phyloP scores from a whole-genome alignment of 2,888 invertebrate genomes.

The Mythimna ferrago region DNA sequence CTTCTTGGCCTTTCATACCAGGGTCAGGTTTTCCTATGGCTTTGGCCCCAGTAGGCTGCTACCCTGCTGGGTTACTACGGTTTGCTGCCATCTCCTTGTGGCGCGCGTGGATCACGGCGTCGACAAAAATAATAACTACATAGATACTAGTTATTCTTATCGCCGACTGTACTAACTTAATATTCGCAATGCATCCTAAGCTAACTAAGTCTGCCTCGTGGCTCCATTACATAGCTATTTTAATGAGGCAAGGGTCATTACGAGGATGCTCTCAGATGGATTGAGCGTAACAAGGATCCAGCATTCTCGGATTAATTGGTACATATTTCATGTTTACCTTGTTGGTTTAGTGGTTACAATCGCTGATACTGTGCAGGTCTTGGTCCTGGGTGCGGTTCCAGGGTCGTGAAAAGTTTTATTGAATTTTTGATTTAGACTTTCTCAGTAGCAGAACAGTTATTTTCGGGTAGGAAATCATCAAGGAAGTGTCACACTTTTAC shows the following conservation, averaged over 20 bases:
- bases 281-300: slow-evolving; percentile 24
- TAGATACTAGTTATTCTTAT: too few species aligned
- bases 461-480: too few species aligned
- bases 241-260: slow-evolving; percentile 45
- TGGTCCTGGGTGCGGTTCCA: not conserved
- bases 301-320: slow-evolving; percentile 22
- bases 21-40: too few species aligned
- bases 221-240: slow-evolving; percentile 27
- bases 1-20: too few species aligned
- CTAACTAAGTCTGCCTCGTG: slow-evolving; percentile 17
- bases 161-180: not conserved
- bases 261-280: slow-evolving; percentile 10
- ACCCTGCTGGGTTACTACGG: too few species aligned
- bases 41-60: too few species aligned
- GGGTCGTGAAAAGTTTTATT: not conserved
- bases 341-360: not conserved
- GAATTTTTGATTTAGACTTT: not conserved
- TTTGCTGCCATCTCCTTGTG: too few species aligned
- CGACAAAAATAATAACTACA: too few species aligned
- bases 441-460: too few species aligned
- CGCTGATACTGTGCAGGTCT: not conserved
- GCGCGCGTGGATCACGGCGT: too few species aligned
- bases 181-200: slow-evolving; percentile 34
- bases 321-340: not conserved
- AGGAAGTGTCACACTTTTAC: too few species aligned